phyloP scores from a whole-genome alignment of 2,113 vertebrate species.

The Oxyura jamaicensis region DNA sequence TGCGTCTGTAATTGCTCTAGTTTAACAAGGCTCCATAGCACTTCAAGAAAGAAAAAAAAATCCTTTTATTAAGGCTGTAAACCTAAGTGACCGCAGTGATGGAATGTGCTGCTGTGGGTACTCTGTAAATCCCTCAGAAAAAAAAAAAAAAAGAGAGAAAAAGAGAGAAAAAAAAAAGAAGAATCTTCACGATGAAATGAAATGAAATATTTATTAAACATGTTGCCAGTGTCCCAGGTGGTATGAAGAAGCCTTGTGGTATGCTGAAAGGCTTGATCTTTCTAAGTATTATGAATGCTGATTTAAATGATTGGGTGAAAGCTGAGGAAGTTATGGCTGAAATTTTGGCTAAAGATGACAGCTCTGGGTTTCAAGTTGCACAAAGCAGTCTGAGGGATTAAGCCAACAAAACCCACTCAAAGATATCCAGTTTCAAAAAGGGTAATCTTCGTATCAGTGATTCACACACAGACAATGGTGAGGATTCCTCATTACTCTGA shows the following conservation, averaged over 20 bases:
- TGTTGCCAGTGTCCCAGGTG: constrained; percentile 77
- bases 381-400: constrained; percentile 82
- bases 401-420: constrained; percentile 83
- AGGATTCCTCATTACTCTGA: constrained; percentile 76
- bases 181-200: constrained; percentile 67
- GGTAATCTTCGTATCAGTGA: constrained; percentile 77
- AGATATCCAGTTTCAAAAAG: constrained; percentile 84
- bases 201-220: constrained; percentile 82
- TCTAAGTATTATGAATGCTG: constrained; percentile 76
- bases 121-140: constrained; percentile 33
- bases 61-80: constrained; percentile 77
- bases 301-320: constrained; percentile 82
- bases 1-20: constrained; percentile 76
- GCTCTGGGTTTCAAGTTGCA: constrained; percentile 78
- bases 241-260: constrained; percentile 73
- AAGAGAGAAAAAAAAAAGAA: not conserved
- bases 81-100: constrained; percentile 72
- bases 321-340: constrained; percentile 83
- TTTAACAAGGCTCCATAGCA: constrained; percentile 76
- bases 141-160: not conserved
- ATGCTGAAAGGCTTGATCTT: constrained; percentile 84
- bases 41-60: constrained; percentile 55
- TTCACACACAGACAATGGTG: constrained; percentile 75
- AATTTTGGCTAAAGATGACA: constrained; percentile 88
- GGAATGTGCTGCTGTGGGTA: constrained; percentile 60